Base-by-base conservation (phyloP, 2,888 invertebrate genomes). In the Xestoiulus laeticollis region DNA sequence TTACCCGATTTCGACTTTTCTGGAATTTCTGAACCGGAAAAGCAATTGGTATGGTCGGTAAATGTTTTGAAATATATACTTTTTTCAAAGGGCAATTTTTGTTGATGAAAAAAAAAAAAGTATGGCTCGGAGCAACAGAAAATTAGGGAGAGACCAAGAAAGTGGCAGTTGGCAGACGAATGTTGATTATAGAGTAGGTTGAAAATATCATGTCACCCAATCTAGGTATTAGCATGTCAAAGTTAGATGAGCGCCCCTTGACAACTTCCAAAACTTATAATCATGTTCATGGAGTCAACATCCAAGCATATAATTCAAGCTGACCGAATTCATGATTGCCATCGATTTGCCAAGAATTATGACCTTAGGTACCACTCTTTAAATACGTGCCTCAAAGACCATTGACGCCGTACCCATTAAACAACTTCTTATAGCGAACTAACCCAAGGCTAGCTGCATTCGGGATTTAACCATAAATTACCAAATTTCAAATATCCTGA, bases 211-310 rank as follows among this genome's bases (percentile, higher is more conserved):
- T 85, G 85, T 43, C 44, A 85, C 85, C 85, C 85, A 85, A 85
- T 85, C 85, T 85, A 85, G 85, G 44, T 85, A 85, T 85, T 85
- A 85, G 85, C 85, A 85, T 44, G 85, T 85, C 85, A 85, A 85
- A 85, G 44, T 43, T 38, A 22, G 85, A 85, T 78, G 78, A 78
- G 78, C 78, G 78, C 78, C 78, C 78, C 78, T 78, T 78, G 78
- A 78, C 78, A 78, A 78, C 78, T 78, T 78, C 78, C 78, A 78
- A 78, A 78, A 78, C 78, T 78, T 78, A 78, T 78, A 78, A 78
- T 78, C 78, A 78, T 30, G 78, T 78, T 78, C 78, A 78, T 32
- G 78, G 78, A 78, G 78, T 78, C 78, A 78, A 78, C 78, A 78
- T 26, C 78, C 78, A 78, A 78, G 14, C 78, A 78, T 78, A 78